Conservation (phyloP, 2,888 invertebrate genomes). For the Ceriagrion tenellum region DNA sequence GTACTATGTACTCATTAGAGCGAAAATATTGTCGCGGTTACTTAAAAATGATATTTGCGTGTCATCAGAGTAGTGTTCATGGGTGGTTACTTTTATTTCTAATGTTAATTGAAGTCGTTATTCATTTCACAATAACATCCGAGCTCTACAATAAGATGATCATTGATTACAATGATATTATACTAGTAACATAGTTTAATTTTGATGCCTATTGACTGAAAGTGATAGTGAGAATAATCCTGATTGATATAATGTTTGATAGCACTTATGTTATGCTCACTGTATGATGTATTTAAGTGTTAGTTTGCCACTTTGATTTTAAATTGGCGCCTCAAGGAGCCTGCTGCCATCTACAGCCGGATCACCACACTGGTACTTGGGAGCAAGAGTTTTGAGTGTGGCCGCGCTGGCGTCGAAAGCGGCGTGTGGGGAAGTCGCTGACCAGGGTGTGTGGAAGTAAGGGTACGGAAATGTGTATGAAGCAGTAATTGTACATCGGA, state of each 20-base stretch:
- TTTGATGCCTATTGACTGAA: too few species aligned
- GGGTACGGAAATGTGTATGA: constrained; percentile 56
- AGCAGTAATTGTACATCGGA: constrained; percentile 47
- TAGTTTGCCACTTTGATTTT: background rate
- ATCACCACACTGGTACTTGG: background rate
- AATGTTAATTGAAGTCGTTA: too few species aligned
- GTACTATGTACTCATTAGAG: too few species aligned
- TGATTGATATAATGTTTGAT: background rate
- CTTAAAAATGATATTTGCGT: too few species aligned
- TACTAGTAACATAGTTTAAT: too few species aligned
- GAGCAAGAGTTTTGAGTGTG: constrained; percentile 59
- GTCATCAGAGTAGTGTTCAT: too few species aligned
- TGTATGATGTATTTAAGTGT: background rate
- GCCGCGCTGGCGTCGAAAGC: constrained; percentile 63
- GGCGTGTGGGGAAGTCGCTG: constrained; percentile 59
- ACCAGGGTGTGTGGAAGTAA: constrained; percentile 53
- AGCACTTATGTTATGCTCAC: background rate
- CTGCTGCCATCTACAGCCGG: constrained; percentile 42
- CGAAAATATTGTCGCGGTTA: too few species aligned
- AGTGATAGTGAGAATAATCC: too few species aligned
- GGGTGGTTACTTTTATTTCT: too few species aligned
- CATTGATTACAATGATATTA: too few species aligned
- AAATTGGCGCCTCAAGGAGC: constrained; percentile 36
- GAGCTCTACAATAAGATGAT: too few species aligned
- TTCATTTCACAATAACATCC: too few species aligned